Evolutionary conservation across 1,140 invertebrate genomes (phyloP).

Genomic region (Scaptomyza hsui): DNA sequence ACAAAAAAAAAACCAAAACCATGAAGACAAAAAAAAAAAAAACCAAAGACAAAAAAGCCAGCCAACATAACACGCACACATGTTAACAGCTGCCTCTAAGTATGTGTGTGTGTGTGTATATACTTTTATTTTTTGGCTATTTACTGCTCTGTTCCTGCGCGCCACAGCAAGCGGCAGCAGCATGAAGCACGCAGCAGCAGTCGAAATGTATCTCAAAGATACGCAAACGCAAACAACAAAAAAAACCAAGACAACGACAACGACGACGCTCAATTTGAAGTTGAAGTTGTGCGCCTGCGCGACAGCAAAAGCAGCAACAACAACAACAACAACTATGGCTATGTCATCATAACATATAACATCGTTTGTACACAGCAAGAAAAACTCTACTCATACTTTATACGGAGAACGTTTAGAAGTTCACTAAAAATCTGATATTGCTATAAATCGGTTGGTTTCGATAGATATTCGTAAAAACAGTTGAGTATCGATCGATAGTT

Average conservation of each 20-base stretch:
- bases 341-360: constrained; percentile 72
- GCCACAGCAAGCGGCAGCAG: constrained; percentile 43
- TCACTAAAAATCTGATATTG: too few species aligned
- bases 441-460: too few species aligned
- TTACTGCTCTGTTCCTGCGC: constrained; percentile 5
- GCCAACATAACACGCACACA: constrained; percentile 63
- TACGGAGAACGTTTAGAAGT: too few species aligned
- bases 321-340: constrained; percentile 48
- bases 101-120: constrained; percentile 20
- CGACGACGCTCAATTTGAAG: constrained; percentile 9
- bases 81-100: constrained; percentile 34
- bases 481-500: too few species aligned
- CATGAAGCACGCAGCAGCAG: constrained; percentile 12
- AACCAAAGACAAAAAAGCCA: constrained; percentile 25
- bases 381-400: too few species aligned
- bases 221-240: constrained; percentile 48
- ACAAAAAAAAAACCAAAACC: constrained; percentile 28
- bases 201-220: constrained; percentile 48
- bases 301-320: constrained; percentile 18
- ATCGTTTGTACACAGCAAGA: constrained; percentile 24
- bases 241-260: not conserved
- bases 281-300: constrained; percentile 58
- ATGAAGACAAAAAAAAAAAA: constrained; percentile 29
- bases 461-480: too few species aligned
- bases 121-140: constrained; percentile 10